Evolutionary conservation across 2,113 vertebrate genomes (phyloP), one percentile per base, ranked within the genome.

Genomic region (Sturnira hondurensis): DNA sequence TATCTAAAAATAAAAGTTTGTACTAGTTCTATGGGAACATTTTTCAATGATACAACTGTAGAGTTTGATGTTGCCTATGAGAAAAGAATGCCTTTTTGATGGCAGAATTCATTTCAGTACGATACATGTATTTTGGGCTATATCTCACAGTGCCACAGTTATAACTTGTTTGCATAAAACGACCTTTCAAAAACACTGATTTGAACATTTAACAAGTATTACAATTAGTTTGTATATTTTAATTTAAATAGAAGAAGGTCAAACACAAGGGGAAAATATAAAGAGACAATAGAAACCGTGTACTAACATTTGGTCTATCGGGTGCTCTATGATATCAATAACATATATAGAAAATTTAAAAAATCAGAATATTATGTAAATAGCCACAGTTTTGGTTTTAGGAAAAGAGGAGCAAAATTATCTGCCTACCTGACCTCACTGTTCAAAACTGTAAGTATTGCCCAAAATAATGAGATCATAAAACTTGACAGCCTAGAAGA

Each of bases 1-100:
- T 10, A 16, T 28, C 63, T 78, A 90, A 93, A 90, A 94, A 71
- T 77, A 82, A 65, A 90, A 14, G 15, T 24, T 9, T 47, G 13
- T 8, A 38, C 20, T 95, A 96, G 70, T 87, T 89, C 38, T 86
- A 89, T 56, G 77, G 95, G 47, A 87, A 45, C 45, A 86, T 83
- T 97, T 98, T 97, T 84, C 28, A 74, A 82, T 93, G 15, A 89
- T 92, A 97, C 97, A 68, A 45, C 19, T 82, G 56, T 94, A 81
- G 89, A 97, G 68, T 95, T 11, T 83, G 87, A 43, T 61, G 50
- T 0, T 0, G 11, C 71, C 33, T 97, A 77, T 82, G 33, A 73
- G 47, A 86, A 86, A 43, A 52, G 10, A 82, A 38, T 24, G 20
- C 4, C 31, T 19, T 91, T 68, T 52, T 56, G 20, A 81, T 71